These are phyloP conservation scores for Theropithecus gelada DNA, from an alignment of 2,113 vertebrate species.

Conservation along the genomic window DNA sequence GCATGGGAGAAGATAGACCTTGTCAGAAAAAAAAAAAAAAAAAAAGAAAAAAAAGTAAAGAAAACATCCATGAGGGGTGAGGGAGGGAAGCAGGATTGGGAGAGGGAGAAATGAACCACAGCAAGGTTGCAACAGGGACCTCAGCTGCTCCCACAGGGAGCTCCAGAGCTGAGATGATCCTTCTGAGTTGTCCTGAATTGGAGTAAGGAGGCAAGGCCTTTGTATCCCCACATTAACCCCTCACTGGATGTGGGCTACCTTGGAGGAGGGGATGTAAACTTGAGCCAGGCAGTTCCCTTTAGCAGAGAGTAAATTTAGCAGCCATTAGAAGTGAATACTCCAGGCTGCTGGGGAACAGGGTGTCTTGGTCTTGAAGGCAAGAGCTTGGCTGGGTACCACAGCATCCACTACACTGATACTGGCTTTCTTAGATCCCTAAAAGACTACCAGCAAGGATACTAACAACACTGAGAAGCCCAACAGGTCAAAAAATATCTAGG, in stretches of 20 bases:
- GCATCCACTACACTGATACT: too few species aligned
- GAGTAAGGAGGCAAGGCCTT: not conserved
- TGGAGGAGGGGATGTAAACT: not conserved
- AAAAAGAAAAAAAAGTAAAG: too few species aligned
- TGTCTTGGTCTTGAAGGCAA: not conserved
- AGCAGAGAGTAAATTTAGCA: not conserved
- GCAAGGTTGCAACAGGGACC: not conserved
- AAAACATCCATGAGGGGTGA: not conserved
- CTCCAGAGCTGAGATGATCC: not conserved
- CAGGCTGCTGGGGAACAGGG: too few species aligned
- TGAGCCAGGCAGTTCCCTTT: not conserved
- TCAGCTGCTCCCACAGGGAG: not conserved
- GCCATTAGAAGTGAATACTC: not conserved
- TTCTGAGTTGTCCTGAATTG: not conserved
- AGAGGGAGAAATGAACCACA: not conserved
- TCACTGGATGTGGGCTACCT: not conserved
- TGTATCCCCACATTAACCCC: not conserved
- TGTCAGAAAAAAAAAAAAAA: too few species aligned
- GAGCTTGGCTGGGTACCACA: not conserved
- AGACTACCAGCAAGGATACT: not conserved
- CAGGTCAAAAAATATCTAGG: not conserved
- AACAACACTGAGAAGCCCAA: not conserved
- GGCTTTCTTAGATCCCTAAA: not conserved
- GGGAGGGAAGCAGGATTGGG: not conserved
- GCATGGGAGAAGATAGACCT: too few species aligned